These are phyloP conservation scores for Talpa occidentalis DNA, from an alignment of 2,113 vertebrate genomes.

Conservation along the genomic window DNA sequence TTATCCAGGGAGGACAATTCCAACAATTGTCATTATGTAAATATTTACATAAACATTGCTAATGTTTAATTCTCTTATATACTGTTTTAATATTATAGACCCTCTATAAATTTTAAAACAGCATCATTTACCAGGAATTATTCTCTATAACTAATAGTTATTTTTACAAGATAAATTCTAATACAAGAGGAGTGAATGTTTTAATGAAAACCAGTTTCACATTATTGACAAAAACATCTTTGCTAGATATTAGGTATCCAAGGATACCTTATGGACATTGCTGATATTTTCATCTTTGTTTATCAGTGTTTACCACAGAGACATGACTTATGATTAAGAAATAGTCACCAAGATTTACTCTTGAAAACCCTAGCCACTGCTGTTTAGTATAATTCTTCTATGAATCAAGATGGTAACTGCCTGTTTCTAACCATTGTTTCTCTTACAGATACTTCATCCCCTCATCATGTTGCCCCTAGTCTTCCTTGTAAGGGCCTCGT, in stretches of 20 bases:
- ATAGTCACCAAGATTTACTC: not conserved
- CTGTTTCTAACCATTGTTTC: not conserved
- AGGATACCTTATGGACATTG: not conserved
- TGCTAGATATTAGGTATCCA: not conserved
- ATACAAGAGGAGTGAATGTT: not conserved
- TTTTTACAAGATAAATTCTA: not conserved
- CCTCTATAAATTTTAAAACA: not conserved
- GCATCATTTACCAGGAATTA: not conserved
- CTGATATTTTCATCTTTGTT: not conserved
- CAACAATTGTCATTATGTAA: not conserved
- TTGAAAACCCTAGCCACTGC: not conserved
- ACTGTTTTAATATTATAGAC: not conserved
- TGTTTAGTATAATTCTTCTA: not conserved
- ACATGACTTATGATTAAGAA: not conserved
- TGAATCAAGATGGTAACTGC: not conserved
- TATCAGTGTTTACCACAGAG: not conserved
- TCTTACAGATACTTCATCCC: not conserved
- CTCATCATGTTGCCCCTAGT: not conserved
- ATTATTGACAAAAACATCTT: not conserved
- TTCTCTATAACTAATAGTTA: not conserved
- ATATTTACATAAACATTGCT: not conserved
- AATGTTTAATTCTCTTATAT: conserved; percentile 20
- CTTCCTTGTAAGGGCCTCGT: not conserved
- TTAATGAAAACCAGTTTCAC: conserved; percentile 27
- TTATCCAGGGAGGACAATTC: not conserved